phyloP scores from a whole-genome alignment of 53 echinoderm and acorn worm species.

The Luidia sarsii region DNA sequence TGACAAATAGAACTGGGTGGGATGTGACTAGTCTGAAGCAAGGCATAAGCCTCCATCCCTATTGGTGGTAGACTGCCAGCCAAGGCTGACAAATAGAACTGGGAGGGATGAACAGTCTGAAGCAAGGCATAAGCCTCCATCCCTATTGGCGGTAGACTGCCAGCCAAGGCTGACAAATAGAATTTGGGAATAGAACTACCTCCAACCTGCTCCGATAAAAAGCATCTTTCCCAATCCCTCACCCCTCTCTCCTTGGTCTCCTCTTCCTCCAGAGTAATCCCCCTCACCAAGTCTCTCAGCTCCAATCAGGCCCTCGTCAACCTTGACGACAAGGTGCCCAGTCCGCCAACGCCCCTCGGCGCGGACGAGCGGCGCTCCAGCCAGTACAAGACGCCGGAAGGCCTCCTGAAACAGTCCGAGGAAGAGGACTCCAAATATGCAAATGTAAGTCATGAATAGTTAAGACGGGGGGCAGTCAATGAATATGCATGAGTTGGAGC shows the following conservation, averaged over 20 bases:
- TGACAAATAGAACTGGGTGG: too few species aligned
- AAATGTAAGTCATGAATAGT: slow-evolving; percentile 73
- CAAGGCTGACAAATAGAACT: too few species aligned
- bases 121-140: too few species aligned
- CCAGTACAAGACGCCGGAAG: slow-evolving; percentile 87
- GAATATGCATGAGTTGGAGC: too few species aligned
- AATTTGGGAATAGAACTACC: too few species aligned
- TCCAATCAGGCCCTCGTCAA: slow-evolving; percentile 40
- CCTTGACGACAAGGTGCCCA: slow-evolving; percentile 82
- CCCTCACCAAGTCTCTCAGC: slow-evolving; percentile 46
- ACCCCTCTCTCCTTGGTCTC: not conserved
- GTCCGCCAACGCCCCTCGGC: slow-evolving; percentile 70
- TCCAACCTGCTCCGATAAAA: too few species aligned
- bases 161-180: too few species aligned
- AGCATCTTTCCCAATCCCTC: not conserved
- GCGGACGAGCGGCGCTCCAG: slow-evolving; percentile 84
- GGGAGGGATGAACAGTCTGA: too few species aligned
- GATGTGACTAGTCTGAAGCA: too few species aligned
- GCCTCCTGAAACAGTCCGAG: slow-evolving; percentile 69
- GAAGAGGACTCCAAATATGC: slow-evolving; percentile 81
- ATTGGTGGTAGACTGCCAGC: too few species aligned
- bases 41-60: too few species aligned
- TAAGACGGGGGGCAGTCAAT: not conserved
- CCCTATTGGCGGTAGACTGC: too few species aligned
- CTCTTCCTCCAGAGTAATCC: slow-evolving; percentile 35